Conservation (phyloP, 1,140 invertebrate species). For the Xylocopa sonorina region DNA sequence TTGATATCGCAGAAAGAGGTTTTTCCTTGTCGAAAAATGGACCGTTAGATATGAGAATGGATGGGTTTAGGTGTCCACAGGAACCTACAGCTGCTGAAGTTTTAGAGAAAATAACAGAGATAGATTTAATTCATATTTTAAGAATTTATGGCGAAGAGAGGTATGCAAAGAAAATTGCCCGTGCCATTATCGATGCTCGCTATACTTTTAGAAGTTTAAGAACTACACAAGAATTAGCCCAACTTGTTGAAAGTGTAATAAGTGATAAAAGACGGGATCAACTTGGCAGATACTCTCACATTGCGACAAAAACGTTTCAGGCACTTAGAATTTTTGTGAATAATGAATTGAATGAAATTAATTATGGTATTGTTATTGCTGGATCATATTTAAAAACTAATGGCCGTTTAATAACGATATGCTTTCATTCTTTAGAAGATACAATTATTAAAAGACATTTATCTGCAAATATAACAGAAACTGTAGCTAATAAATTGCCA, state of each 20-base stretch:
- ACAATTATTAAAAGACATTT: conserved; percentile 97
- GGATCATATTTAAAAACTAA: conserved; percentile 89
- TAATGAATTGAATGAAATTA: conserved; percentile 97
- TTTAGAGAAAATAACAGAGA: conserved; percentile 89
- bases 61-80: conserved; percentile 87
- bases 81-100: conserved; percentile 93
- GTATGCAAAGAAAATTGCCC: conserved; percentile 92
- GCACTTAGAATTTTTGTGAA: conserved; percentile 98
- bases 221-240: conserved; percentile 92
- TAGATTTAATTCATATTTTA: conserved; percentile 91
- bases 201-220: conserved; percentile 90
- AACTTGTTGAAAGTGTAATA: conserved; percentile 87
- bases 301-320: conserved; percentile 96
- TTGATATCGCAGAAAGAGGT: conserved; percentile 90
- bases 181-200: conserved; percentile 93
- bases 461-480: conserved; percentile 87
- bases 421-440: conserved; percentile 97
- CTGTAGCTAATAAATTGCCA: conserved; percentile 85
- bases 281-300: conserved; percentile 88
- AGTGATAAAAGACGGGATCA: conserved; percentile 84
- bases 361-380: conserved; percentile 92
- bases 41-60: conserved; percentile 98
- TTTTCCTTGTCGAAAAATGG: conserved; percentile 93
- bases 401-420: conserved; percentile 91
- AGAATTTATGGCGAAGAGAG: conserved; percentile 97